These are phyloP conservation scores for Polia nebulosa DNA, from an alignment of 2,888 invertebrate species.

Conservation along the genomic window DNA sequence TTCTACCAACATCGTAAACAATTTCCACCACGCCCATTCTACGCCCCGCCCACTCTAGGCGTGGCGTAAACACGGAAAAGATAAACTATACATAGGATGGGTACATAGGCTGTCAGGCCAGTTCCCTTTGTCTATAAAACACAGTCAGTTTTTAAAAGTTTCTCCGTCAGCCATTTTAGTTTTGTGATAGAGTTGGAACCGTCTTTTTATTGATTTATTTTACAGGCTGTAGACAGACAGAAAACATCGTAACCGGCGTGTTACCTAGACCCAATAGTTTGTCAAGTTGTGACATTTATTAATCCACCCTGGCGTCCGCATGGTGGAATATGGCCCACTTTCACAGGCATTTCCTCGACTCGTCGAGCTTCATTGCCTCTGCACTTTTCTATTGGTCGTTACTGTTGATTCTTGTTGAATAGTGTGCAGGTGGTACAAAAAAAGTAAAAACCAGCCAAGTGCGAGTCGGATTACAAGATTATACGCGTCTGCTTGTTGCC, in stretches of 20 bases:
- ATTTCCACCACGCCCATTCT: constrained; percentile 73
- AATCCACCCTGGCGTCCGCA: no score
- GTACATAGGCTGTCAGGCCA: constrained; percentile 53
- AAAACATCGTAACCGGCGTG: background rate
- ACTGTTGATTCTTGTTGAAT: no score
- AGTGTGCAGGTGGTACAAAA: no score
- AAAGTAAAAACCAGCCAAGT: no score
- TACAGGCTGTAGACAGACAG: background rate
- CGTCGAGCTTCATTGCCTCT: no score
- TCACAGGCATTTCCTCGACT: no score
- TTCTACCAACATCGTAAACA: constrained; percentile 55
- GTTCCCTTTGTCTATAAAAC: constrained; percentile 61
- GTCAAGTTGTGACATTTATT: no score
- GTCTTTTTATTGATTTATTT: constrained; percentile 39
- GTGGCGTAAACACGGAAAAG: constrained; percentile 69
- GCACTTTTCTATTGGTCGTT: no score
- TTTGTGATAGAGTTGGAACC: constrained; percentile 1
- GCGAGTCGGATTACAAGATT: no score
- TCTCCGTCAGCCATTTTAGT: constrained; percentile 37
- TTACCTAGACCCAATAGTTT: no score
- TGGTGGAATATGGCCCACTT: no score
- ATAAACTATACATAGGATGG: constrained; percentile 60
- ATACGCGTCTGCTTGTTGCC: no score
- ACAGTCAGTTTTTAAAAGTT: constrained; percentile 61
- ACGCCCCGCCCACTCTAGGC: constrained; percentile 77